Base-by-base conservation (phyloP, 2,797 vertebrate genomes). In the Silurus aristotelis region DNA sequence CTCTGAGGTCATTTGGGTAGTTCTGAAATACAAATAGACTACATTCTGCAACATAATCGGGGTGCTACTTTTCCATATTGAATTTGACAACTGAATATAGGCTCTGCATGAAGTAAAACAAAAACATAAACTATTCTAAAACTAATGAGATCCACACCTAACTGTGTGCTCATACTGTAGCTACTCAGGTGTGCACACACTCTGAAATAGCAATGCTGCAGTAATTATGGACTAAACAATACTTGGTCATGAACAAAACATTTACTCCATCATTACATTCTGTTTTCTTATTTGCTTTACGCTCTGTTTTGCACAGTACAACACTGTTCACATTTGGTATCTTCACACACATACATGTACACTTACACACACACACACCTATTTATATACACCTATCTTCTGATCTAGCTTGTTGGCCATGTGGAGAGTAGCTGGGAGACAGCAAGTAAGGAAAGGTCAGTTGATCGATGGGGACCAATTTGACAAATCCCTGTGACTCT, bases 401-500 rank as follows among this genome's bases (percentile, higher is more conserved):
- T 92, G 88, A 94, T 95, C 94, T 93, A 87, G 92, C 92, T 93
- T 95, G 94, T 95, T 90, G 89, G 90, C 93, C 88, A 90, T 93
- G 94, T 93, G 93, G 89, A 92, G 92, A 95, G 93, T 94, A 93
- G 91, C 93, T 94, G 93, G 93, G 91, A 94, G 95, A 94, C 94
- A 93, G 80, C 90, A 90, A 92, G 93, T 92, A 91, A 93, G 92
- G 91, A 95, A 95, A 96, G 95, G 95, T 96, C 95, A 96, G 91
- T 94, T 95, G 95, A 95, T 95, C 95, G 94, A 96, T 96, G 94
- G 92, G 83, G 86, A 92, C 93, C 94, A 95, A 96, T 96, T 96
- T 95, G 94, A 96, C 94, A 95, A 96, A 95, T 95, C 94, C 94
- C 93, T 93, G 93, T 86, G 88, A 94, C 93, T 95, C 93, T 95